Conservation (phyloP, 2,888 invertebrate genomes). For the Theodoxus fluviatilis region DNA sequence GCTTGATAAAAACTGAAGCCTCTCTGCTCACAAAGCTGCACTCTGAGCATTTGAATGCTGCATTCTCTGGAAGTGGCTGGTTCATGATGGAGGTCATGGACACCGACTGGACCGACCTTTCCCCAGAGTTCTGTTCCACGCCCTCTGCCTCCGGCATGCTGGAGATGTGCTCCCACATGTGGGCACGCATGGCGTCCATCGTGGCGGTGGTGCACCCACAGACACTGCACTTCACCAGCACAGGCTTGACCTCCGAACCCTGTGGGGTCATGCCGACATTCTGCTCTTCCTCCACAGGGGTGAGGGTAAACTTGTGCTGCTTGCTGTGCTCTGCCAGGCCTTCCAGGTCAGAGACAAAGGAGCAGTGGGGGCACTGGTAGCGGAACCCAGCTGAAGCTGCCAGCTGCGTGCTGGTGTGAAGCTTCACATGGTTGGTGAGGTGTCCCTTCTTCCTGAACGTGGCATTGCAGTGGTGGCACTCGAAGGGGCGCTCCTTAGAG, state of each 20-base stretch:
- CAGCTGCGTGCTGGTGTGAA: slow-evolving; percentile 50
- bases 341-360: no score
- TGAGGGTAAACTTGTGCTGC: no score
- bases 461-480: slow-evolving; percentile 60
- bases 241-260: no score
- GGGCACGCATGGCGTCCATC: slow-evolving; percentile 47
- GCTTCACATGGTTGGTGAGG: slow-evolving; percentile 60
- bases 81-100: no score
- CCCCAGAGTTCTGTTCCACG: slow-evolving; percentile 4
- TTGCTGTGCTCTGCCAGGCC: no score
- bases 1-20: slow-evolving; percentile 50
- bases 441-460: slow-evolving; percentile 64
- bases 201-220: no score
- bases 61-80: slow-evolving; percentile 32
- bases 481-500: slow-evolving; percentile 57
- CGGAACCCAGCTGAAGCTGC: no score
- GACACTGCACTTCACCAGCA: slow-evolving; percentile 21
- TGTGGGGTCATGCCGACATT: no score
- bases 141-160: not conserved
- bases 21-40: slow-evolving; percentile 53
- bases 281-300: no score
- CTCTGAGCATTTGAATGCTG: slow-evolving; percentile 49
- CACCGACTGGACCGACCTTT: no score
- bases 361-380: no score
- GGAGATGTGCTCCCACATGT: slow-evolving; percentile 54